Evolutionary conservation across 2,888 invertebrate species (phyloP).

Genomic region (Eupithecia subfuscata): DNA sequence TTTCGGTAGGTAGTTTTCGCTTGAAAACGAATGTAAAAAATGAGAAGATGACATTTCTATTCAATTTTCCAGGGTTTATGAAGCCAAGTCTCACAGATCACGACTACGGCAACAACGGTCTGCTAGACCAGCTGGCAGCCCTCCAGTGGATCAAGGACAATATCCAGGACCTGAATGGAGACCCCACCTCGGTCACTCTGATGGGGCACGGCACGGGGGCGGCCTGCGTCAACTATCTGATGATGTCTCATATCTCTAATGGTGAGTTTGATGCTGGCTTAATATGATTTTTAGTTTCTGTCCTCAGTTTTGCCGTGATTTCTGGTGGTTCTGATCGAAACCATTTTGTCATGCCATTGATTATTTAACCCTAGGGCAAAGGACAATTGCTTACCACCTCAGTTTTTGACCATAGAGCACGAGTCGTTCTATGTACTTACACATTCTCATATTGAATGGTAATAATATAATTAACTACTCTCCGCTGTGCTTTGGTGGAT

Average conservation of each 20-base stretch:
- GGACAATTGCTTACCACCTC: too few species aligned
- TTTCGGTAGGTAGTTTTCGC: neutral
- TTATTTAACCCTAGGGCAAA: neutral
- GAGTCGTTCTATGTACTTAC: too few species aligned
- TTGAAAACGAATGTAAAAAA: neutral
- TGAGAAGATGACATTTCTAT: neutral
- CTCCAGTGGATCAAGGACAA: constrained; percentile 98
- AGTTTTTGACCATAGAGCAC: too few species aligned
- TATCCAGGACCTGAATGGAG: constrained; percentile 95
- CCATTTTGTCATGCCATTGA: neutral
- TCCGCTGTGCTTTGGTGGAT: neutral
- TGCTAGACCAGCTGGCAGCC: constrained; percentile 97
- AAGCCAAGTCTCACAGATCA: constrained; percentile 90
- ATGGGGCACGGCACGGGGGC: constrained; percentile 98
- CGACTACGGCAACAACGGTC: constrained; percentile 94
- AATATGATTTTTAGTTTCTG: neutral
- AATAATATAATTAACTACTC: too few species aligned
- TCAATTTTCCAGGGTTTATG: constrained; percentile 86
- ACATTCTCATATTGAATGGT: too few species aligned
- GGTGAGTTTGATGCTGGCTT: constrained; percentile 61
- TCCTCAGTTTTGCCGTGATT: neutral
- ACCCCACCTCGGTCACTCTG: constrained; percentile 93
- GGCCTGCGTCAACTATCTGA: constrained; percentile 95
- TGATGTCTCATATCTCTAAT: constrained; percentile 94
- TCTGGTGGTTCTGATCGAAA: neutral